phyloP scores from a whole-genome alignment of 2,888 invertebrate genomes.

The Patella pellucida region DNA sequence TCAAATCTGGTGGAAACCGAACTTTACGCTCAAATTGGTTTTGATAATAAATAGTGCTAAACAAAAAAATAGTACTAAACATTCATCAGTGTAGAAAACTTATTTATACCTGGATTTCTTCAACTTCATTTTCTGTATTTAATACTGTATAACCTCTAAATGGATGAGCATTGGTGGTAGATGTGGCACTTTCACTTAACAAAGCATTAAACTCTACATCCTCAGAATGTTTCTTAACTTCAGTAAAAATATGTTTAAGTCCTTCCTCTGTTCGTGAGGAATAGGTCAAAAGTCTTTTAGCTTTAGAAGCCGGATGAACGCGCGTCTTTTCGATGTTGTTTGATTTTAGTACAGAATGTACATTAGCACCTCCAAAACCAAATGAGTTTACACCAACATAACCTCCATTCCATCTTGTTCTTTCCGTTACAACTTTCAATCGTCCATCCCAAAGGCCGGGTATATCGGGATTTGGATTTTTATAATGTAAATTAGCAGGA shows the following conservation, averaged over 20 bases:
- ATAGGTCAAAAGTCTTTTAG: constrained; percentile 81
- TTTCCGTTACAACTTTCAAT: constrained; percentile 87
- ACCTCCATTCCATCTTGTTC: constrained; percentile 90
- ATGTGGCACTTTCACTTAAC: constrained; percentile 58
- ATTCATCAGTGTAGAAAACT: too few relatives aligned
- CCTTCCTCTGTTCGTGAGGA: constrained; percentile 90
- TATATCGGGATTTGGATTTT: constrained; percentile 88
- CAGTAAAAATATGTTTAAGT: constrained; percentile 80
- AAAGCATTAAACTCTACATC: constrained; percentile 65
- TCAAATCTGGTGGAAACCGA: too few relatives aligned
- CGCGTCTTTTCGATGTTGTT: constrained; percentile 35
- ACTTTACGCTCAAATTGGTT: too few relatives aligned
- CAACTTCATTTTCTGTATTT: constrained; percentile 72
- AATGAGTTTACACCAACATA: constrained; percentile 94
- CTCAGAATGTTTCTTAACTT: constrained; percentile 76
- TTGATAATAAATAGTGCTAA: too few relatives aligned
- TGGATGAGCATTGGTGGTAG: constrained; percentile 81
- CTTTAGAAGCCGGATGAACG: constrained; percentile 71
- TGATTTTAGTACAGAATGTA: constrained; percentile 73
- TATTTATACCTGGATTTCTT: constrained; percentile 48
- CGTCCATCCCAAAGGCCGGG: constrained; percentile 91
- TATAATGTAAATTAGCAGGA: constrained; percentile 92
- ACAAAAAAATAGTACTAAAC: too few relatives aligned
- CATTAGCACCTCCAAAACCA: constrained; percentile 89
- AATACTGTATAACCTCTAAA: constrained; percentile 87